Conservation (phyloP, 2,888 invertebrate species). For the Microplitis deprimator region DNA sequence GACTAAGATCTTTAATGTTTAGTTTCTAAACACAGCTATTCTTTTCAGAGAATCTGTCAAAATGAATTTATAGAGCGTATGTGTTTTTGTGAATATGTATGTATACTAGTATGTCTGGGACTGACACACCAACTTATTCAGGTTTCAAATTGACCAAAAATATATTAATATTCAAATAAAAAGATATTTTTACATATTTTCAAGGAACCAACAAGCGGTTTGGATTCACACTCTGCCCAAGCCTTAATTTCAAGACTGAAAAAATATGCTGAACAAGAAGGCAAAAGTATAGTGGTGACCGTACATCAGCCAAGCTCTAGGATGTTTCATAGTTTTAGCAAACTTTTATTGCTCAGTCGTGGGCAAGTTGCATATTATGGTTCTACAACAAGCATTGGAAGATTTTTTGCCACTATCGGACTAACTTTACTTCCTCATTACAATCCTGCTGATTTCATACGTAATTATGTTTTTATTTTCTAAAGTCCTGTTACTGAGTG, state of each 20-base stretch:
- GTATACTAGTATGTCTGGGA: too few species aligned
- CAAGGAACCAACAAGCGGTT: slow-evolving; percentile 87
- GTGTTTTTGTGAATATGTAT: too few species aligned
- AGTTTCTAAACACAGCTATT: too few species aligned
- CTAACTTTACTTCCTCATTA: slow-evolving; percentile 83
- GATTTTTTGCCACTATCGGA: slow-evolving; percentile 81
- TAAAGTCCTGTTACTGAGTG: background rate
- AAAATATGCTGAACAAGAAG: slow-evolving; percentile 81
- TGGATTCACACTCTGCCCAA: slow-evolving; percentile 86
- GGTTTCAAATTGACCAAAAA: background rate
- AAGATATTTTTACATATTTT: background rate
- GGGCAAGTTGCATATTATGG: slow-evolving; percentile 86
- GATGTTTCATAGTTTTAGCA: slow-evolving; percentile 88
- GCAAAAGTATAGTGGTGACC: slow-evolving; percentile 84
- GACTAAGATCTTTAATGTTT: too few species aligned
- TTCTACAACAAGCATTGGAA: slow-evolving; percentile 79
- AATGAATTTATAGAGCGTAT: too few species aligned
- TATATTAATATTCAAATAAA: slow-evolving; percentile 2
- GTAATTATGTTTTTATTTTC: slow-evolving; percentile 65
- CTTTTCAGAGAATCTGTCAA: too few species aligned
- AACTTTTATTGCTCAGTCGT: slow-evolving; percentile 79
- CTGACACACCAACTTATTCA: too few species aligned
- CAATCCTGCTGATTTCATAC: slow-evolving; percentile 88
- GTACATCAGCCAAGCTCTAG: slow-evolving; percentile 89
- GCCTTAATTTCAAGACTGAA: slow-evolving; percentile 82